A percentile compares a stretch with the other conserved stretches of the same genome.
These are phyloP conservation scores for Hylyphantes graminicola DNA, from an alignment of 1,140 invertebrate species.

Conservation along the genomic window DNA sequence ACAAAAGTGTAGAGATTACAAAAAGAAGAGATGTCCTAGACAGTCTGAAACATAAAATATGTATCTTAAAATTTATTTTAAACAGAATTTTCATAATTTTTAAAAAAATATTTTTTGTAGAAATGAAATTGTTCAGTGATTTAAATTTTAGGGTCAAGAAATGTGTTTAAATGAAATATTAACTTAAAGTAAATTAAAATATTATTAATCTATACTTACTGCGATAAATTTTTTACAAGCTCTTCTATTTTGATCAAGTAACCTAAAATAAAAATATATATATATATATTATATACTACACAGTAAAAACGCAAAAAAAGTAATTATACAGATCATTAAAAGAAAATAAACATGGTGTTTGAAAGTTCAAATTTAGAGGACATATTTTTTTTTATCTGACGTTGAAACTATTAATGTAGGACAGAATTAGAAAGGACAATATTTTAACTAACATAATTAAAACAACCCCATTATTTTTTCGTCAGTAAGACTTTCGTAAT, in stretches of 20 bases:
- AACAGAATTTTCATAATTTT: not conserved
- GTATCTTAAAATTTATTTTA: not conserved
- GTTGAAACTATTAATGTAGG: no score
- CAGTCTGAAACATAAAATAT: constrained; percentile 35
- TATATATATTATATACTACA: no score
- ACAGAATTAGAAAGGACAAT: no score
- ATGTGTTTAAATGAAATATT: no score
- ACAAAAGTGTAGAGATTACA: constrained; percentile 50
- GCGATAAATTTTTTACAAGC: constrained; percentile 44
- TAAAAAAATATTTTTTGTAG: not conserved
- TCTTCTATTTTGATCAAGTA: constrained; percentile 53
- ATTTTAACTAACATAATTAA: no score
- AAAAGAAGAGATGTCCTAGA: constrained; percentile 48
- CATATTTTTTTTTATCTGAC: no score
- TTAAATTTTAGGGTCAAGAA: not conserved
- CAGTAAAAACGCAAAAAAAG: no score
- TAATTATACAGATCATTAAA: no score
- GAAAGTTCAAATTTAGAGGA: no score
- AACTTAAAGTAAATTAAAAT: not conserved
- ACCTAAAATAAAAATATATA: constrained; percentile 9
- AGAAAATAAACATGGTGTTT: no score
- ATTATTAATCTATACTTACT: constrained; percentile 25
- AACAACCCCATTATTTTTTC: no score
- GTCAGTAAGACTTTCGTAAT: no score
- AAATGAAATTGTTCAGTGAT: not conserved